Conservation (phyloP, 2,888 invertebrate species). For the Plebejus anna region DNA sequence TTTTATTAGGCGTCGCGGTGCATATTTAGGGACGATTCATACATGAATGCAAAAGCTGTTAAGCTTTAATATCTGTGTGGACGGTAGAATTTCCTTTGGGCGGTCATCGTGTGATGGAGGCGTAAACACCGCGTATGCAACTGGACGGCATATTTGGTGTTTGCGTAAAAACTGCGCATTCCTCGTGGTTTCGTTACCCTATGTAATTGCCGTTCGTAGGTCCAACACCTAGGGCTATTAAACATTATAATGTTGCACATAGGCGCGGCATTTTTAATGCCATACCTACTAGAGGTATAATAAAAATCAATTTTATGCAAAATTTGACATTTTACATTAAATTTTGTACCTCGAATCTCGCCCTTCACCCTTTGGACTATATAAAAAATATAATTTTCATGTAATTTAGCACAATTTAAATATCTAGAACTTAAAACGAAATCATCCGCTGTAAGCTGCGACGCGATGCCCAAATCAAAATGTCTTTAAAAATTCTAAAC, state of each 20-base stretch:
- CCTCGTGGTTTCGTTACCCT: constrained; percentile 58
- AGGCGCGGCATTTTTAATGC: neutral
- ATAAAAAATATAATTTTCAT: neutral
- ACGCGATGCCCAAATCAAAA: neutral
- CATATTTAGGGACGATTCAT: neutral
- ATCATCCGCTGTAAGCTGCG: no score
- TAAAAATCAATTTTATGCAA: neutral
- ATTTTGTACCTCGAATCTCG: neutral
- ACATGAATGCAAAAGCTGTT: neutral
- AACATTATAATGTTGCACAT: constrained; percentile 23
- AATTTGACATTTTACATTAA: neutral
- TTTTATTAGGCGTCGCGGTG: neutral
- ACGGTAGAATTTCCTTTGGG: constrained; percentile 24
- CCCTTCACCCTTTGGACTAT: neutral
- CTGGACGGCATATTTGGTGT: constrained; percentile 52
- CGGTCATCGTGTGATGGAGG: neutral
- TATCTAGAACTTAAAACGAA: no score
- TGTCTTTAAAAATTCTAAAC: neutral
- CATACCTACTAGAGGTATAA: no score
- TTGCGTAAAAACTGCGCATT: constrained; percentile 58
- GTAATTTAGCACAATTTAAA: neutral
- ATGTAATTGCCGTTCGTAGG: constrained; percentile 47
- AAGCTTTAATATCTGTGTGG: constrained; percentile 42
- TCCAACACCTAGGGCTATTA: constrained; percentile 41
- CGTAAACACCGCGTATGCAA: constrained; percentile 43